These are phyloP conservation scores for Onchidella celtica DNA, from an alignment of 2,888 invertebrate species.

Conservation along the genomic window DNA sequence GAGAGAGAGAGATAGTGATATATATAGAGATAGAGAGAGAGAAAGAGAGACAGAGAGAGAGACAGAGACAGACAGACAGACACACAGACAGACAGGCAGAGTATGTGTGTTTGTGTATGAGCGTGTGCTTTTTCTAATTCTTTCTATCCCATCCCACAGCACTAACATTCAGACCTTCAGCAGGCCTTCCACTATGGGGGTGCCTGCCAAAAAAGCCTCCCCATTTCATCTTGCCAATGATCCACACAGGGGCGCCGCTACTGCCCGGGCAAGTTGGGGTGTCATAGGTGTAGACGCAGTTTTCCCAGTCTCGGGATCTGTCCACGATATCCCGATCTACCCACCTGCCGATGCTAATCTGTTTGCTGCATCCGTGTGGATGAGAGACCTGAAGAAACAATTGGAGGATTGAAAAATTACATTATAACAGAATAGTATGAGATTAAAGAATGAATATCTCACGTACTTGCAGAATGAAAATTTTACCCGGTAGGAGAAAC, in stretches of 20 bases:
- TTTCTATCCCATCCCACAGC: constrained; percentile 35
- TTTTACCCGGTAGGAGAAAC: no score
- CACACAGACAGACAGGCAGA: no score
- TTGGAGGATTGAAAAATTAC: no score
- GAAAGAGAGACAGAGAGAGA: no score
- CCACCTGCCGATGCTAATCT: constrained; percentile 39
- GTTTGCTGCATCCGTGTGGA: no score
- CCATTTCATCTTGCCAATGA: constrained; percentile 41
- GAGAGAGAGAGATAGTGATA: no score
- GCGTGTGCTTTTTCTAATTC: neutral
- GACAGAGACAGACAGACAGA: neutral
- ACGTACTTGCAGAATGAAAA: no score
- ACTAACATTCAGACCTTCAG: constrained; percentile 26
- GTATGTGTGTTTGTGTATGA: no score
- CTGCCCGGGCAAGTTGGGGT: constrained; percentile 52
- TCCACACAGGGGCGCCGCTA: constrained; percentile 52
- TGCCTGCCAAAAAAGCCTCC: constrained; percentile 42
- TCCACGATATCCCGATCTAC: constrained; percentile 29
- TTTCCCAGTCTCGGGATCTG: constrained; percentile 39
- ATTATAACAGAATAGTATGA: no score
- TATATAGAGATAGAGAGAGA: no score
- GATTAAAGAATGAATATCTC: no score
- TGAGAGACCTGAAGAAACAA: constrained; percentile 30
- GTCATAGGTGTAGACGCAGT: constrained; percentile 46
- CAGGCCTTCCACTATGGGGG: constrained; percentile 37